A percentile compares a stretch with the other conserved stretches of the same genome.
These are phyloP conservation scores for Parazoanthus darwini DNA, from an alignment of 92 coral and sea anemone genomes.

Conservation along the genomic window DNA sequence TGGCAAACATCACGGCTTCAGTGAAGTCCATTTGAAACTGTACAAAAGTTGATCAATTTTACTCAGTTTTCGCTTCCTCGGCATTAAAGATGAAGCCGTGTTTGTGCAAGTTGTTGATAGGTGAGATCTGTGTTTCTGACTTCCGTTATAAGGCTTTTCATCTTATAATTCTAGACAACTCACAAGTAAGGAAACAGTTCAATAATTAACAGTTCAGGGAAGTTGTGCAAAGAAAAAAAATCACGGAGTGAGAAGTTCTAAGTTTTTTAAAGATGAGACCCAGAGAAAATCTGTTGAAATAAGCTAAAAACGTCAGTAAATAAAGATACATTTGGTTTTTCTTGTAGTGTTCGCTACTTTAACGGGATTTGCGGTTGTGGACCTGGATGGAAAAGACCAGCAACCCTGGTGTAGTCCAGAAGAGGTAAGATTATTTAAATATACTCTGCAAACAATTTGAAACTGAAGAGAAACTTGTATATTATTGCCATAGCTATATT, in stretches of 20 bases:
- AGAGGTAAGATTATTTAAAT: not conserved
- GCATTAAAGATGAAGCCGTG: not conserved
- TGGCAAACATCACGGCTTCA: not conserved
- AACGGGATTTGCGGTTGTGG: not conserved
- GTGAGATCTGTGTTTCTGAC: not conserved
- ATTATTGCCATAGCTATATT: not conserved
- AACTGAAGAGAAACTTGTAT: too few relatives aligned
- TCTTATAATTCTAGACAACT: too few relatives aligned
- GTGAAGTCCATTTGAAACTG: not conserved
- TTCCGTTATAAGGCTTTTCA: not conserved
- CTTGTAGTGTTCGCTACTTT: not conserved
- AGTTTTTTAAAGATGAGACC: not conserved
- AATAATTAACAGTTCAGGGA: too few relatives aligned
- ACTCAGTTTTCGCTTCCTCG: not conserved
- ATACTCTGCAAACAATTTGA: too few relatives aligned
- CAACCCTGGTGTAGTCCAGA: not conserved
- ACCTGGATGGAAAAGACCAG: not conserved
- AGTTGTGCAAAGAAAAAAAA: too few relatives aligned
- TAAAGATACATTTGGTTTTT: not conserved
- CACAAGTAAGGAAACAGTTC: not conserved
- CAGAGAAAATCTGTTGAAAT: not conserved
- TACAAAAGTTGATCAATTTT: not conserved
- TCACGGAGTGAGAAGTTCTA: not conserved
- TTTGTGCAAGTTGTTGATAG: not conserved
- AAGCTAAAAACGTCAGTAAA: too few relatives aligned